Percentiles rank a stretch among this genome's conserved stretches.
These are phyloP conservation scores for Cantharis rustica DNA, from an alignment of 2,888 invertebrate genomes.

Conservation along the genomic window DNA sequence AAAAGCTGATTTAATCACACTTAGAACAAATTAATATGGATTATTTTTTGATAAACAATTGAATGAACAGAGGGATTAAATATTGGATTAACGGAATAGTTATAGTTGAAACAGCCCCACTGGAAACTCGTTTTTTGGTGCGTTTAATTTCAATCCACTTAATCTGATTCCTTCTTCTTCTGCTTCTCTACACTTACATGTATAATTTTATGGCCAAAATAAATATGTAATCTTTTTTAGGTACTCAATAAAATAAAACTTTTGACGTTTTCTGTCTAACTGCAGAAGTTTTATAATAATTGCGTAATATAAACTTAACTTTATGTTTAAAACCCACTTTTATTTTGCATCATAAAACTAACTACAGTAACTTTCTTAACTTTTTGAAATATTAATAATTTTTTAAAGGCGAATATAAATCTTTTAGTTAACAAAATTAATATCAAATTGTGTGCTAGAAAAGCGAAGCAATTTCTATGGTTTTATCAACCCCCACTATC, in stretches of 20 bases:
- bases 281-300: not conserved
- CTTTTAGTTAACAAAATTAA: not conserved
- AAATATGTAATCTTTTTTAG: not conserved
- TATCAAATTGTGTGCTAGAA: not conserved
- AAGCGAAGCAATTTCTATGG: not conserved
- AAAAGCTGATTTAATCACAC: not conserved
- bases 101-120: not conserved
- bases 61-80: not conserved
- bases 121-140: not conserved
- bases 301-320: not conserved
- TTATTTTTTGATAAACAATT: not conserved
- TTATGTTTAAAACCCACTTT: not conserved
- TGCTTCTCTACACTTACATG: not conserved
- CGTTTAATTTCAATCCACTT: not conserved
- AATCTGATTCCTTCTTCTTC: not conserved
- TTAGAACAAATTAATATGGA: not conserved
- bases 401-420: not conserved
- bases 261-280: not conserved
- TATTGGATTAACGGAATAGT: not conserved
- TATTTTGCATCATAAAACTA: not conserved
- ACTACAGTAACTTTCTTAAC: not conserved
- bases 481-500: slow-evolving; percentile 16
- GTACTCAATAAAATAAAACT: not conserved
- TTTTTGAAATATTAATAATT: not conserved
- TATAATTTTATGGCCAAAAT: not conserved